Base-by-base conservation (phyloP, 2,113 vertebrate species). In the Baryphthengus martii region DNA sequence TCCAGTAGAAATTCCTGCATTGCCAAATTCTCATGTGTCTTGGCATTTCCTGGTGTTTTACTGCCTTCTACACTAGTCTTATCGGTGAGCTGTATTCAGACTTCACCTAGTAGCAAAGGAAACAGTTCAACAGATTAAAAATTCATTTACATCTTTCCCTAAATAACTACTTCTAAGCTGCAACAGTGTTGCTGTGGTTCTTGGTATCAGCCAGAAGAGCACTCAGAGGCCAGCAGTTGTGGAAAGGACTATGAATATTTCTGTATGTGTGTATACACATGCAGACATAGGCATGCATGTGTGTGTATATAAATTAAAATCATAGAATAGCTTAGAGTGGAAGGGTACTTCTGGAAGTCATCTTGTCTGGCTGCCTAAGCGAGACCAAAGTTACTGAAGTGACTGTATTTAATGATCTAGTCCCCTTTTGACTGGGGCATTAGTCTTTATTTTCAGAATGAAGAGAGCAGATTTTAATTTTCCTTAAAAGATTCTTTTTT, bases 181-280 rank as follows among this genome's bases (percentile, higher is more conserved):
- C 52, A 33, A 0, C 19, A 75, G 0, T 1, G 0, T 47, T 84
- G 17, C 16, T 58, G 6, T 50, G 3, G 16, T 39, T 75, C 66
- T 56, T 76, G 26, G 9, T 61, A 44, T 45, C 67, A 76, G 23
- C 18, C 52, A 66, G 24, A 82, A 24, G 14, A 50, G 62, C 17
- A 31, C 33, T 35, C 13, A 9, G 17, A 63, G 19, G 44, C 39
- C 50, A 65, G 44, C 55, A 70, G 40, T 10, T 73, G 35, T 66
- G 67, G 44, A 52, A 33, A 50, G 28, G 35, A 21, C 10, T 28
- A 10, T 9, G 19, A 61, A 25, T 49, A 21, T 62, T 81, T 70
- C 40, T 77, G 7, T 49, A 5, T 44, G 6, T 31, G 9, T 39
- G 7, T 37, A 24, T 44, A 25, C 11, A 18, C 13, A 10, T 29